Conservation (phyloP, 1,140 invertebrate species). For the Drosophila serrata region DNA sequence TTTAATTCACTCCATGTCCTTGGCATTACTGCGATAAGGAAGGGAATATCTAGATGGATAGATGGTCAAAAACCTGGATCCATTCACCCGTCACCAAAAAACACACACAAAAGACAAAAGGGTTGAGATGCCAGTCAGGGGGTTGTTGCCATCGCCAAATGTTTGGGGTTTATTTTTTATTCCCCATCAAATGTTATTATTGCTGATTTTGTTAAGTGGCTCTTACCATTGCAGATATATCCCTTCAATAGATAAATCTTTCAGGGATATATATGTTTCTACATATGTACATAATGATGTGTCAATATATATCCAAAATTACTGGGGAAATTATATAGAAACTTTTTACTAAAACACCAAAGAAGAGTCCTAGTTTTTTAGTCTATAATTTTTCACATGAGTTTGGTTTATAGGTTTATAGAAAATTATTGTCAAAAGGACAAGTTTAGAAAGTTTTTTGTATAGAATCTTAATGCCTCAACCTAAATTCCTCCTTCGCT, state of each 20-base stretch:
- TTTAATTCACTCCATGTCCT: slow-evolving; percentile 68
- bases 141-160: slow-evolving; percentile 10
- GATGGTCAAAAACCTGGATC: slow-evolving; percentile 9
- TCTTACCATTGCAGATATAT: slow-evolving; percentile 3
- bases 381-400: no score
- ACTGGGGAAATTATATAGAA: no score
- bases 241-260: neutral
- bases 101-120: slow-evolving; percentile 47
- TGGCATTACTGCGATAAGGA: slow-evolving; percentile 55
- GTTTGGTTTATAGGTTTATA: no score
- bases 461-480: no score
- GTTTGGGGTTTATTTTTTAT: slow-evolving; percentile 18
- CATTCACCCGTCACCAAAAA: slow-evolving; percentile 31
- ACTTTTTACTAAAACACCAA: neutral
- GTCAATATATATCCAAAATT: no score
- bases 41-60: slow-evolving; percentile 23
- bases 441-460: no score
- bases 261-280: no score
- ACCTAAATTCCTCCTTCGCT: neutral
- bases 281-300: no score
- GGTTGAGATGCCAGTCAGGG: slow-evolving; percentile 20
- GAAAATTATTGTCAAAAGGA: no score
- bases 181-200: slow-evolving; percentile 54
- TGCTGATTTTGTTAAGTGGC: slow-evolving; percentile 72
- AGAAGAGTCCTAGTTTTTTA: no score